phyloP scores from a whole-genome alignment of 2,888 invertebrate species.

The Agonopterix alstromeriana region DNA sequence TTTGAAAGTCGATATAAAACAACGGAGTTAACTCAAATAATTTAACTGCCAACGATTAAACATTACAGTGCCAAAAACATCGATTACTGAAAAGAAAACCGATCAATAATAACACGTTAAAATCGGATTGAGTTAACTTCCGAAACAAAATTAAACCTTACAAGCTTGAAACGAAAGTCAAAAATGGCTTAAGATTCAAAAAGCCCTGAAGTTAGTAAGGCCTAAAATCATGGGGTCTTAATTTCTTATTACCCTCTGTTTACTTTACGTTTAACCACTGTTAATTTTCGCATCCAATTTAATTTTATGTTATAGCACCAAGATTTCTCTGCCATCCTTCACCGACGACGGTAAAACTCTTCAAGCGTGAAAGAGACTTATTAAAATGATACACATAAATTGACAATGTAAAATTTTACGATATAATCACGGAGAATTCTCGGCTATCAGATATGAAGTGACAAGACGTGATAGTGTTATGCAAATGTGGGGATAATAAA shows the following conservation, averaged over 20 bases:
- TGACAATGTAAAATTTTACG: slow-evolving; percentile 62
- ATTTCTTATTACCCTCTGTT: slow-evolving; percentile 32
- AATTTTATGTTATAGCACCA: slow-evolving; percentile 33
- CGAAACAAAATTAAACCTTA: slow-evolving; percentile 19
- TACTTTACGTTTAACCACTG: slow-evolving; percentile 49
- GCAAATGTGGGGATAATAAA: slow-evolving; percentile 3
- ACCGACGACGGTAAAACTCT: slow-evolving; percentile 6
- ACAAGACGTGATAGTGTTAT: slow-evolving; percentile 11
- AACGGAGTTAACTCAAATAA: background rate
- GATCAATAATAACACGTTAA: slow-evolving; percentile 43
- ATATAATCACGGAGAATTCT: slow-evolving; percentile 23
- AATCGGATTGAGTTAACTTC: slow-evolving; percentile 26
- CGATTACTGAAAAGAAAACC: slow-evolving; percentile 25
- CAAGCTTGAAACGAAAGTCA: slow-evolving; percentile 19
- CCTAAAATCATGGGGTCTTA: slow-evolving; percentile 31
- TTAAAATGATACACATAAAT: slow-evolving; percentile 45
- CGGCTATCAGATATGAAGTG: slow-evolving; percentile 7
- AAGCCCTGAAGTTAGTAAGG: slow-evolving; percentile 23
- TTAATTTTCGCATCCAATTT: slow-evolving; percentile 54
- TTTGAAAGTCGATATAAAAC: background rate
- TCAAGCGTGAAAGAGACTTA: slow-evolving; percentile 25
- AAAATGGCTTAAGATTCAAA: slow-evolving; percentile 21
- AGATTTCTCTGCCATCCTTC: slow-evolving; percentile 21
- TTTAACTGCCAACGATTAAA: slow-evolving; percentile 28
- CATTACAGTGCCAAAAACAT: slow-evolving; percentile 29